phyloP scores from a whole-genome alignment of 2,888 invertebrate species.

The Chrysotoxum bicinctum region DNA sequence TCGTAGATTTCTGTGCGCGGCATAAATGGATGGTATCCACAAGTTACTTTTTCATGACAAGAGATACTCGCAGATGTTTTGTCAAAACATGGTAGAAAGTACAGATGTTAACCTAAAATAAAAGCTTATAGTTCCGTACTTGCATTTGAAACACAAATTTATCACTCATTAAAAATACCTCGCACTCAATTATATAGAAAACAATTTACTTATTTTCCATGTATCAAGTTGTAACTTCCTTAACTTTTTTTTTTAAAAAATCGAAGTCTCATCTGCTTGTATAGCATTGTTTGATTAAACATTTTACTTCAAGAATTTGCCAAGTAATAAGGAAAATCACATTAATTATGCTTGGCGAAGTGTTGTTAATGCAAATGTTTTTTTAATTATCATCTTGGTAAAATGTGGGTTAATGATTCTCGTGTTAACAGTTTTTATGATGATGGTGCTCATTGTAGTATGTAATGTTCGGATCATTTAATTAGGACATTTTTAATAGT shows the following conservation, averaged over 20 bases:
- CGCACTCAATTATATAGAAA: not conserved
- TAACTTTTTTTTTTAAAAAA: not conserved
- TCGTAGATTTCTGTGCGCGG: no score
- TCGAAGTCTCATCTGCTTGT: not conserved
- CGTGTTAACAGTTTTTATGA: not conserved
- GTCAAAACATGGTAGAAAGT: no score
- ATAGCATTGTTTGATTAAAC: not conserved
- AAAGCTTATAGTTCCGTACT: no score
- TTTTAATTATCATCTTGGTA: constrained; percentile 19
- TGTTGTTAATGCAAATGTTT: not conserved
- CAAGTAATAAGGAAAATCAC: constrained; percentile 7
- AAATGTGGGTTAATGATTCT: constrained; percentile 13
- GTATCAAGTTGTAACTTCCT: not conserved
- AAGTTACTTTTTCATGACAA: no score
- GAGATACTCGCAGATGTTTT: no score
- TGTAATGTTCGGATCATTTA: constrained; percentile 7
- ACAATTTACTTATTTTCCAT: not conserved
- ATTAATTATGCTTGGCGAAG: not conserved
- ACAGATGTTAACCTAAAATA: no score
- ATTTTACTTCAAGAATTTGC: not conserved
- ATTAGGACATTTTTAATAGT: constrained; percentile 5
- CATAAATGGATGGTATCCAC: no score
- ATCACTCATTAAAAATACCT: no score
- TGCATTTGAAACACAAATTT: no score
- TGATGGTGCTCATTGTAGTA: not conserved